Conservation (phyloP, 2,797 vertebrate species). For the Vultur gryphus region DNA sequence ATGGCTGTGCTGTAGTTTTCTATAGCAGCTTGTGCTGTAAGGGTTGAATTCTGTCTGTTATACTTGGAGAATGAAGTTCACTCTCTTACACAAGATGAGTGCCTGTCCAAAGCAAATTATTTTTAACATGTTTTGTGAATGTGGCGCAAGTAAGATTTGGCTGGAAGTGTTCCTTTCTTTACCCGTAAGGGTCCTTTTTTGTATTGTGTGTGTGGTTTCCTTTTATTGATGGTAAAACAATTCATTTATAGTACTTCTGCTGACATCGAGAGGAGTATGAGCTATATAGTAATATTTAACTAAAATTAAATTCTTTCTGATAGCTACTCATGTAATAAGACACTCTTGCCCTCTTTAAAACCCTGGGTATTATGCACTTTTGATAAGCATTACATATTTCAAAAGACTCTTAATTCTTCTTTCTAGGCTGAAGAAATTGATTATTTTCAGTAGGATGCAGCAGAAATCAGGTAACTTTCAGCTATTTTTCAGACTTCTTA, state of each 20-base stretch:
- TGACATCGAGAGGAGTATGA: background rate
- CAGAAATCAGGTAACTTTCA: background rate
- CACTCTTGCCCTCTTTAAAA: background rate
- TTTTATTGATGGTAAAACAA: background rate
- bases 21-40: background rate
- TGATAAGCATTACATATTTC: background rate
- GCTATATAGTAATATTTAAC: background rate
- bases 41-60: background rate
- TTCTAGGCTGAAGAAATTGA: background rate
- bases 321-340: background rate
- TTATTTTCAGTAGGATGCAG: background rate
- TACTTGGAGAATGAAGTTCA: background rate
- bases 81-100: background rate
- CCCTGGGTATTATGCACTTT: background rate
- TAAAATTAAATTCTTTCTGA: background rate
- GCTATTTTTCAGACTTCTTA: background rate
- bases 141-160: background rate
- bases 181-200: accelerated
- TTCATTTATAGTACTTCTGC: background rate
- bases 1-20: background rate
- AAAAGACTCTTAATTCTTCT: background rate
- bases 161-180: background rate
- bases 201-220: background rate
- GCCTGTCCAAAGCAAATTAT: background rate
- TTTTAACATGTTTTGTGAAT: background rate